Percentiles rank a stretch among this genome's conserved stretches.
These are phyloP conservation scores for Macrophya annulata DNA, from an alignment of 2,888 invertebrate genomes.

Conservation along the genomic window DNA sequence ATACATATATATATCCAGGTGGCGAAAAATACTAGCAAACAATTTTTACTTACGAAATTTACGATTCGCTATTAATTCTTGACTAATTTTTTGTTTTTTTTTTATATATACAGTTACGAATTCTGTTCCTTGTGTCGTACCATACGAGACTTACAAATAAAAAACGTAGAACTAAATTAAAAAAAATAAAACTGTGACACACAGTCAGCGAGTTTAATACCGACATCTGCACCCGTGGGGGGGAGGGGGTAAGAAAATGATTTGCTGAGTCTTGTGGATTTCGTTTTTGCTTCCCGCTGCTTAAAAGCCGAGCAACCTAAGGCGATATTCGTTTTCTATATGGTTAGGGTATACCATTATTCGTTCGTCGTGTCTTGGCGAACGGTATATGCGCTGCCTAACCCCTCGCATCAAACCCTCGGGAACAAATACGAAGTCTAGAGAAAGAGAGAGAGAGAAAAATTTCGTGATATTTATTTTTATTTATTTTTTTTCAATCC, in stretches of 20 bases:
- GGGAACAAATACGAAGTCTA: background rate
- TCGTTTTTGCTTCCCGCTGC: slow-evolving; percentile 22
- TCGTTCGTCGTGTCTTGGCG: background rate
- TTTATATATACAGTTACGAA: background rate
- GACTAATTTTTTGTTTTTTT: background rate
- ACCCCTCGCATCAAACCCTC: background rate
- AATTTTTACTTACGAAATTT: background rate
- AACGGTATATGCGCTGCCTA: background rate
- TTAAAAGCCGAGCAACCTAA: slow-evolving; percentile 13
- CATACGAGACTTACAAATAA: background rate
- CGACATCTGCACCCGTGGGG: background rate
- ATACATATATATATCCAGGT: no score
- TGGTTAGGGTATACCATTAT: slow-evolving; percentile 18
- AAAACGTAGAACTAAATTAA: background rate
- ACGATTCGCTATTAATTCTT: background rate
- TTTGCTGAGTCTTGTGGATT: slow-evolving; percentile 7
- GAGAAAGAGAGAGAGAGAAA: background rate
- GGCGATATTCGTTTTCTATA: slow-evolving; percentile 20
- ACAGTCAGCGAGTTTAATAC: slow-evolving; percentile 16
- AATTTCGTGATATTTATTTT: background rate
- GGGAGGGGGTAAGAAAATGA: no score
- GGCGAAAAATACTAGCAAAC: background rate
- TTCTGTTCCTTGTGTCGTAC: no score
- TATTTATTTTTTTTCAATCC: background rate
- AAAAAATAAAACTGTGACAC: background rate